These are phyloP conservation scores for Smittia sp. DNA, from an alignment of 2,888 invertebrate species.

Conservation along the genomic window DNA sequence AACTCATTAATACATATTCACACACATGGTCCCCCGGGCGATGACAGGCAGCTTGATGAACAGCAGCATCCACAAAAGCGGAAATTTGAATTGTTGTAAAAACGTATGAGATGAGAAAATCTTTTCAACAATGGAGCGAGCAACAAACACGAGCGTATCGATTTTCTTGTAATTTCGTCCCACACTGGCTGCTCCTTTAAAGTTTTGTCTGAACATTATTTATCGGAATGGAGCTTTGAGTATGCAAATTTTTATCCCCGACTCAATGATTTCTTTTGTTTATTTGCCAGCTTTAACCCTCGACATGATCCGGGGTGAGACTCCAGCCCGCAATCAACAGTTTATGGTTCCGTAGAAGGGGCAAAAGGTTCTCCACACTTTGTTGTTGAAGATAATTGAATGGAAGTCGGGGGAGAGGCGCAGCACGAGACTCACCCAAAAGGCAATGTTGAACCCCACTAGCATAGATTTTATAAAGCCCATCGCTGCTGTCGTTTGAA, in stretches of 20 bases:
- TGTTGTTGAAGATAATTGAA: not conserved
- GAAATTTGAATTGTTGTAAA: not conserved
- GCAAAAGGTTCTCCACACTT: too few relatives aligned
- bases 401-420: conserved; percentile 4
- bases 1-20: conserved; percentile 31
- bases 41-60: not conserved
- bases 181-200: not conserved
- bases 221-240: not conserved
- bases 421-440: conserved; percentile 66
- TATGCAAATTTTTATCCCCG: not conserved
- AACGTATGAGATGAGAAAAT: too few relatives aligned
- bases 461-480: conserved; percentile 75
- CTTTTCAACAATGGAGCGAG: not conserved
- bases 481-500: conserved; percentile 71
- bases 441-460: conserved; percentile 75
- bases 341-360: conserved; percentile 15
- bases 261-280: conserved; percentile 9
- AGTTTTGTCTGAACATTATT: not conserved
- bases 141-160: not conserved
- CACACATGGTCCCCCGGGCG: not conserved
- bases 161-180: not conserved
- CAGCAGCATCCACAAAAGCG: not conserved
- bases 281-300: not conserved
- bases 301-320: not conserved
- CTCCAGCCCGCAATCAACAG: conserved; percentile 37